phyloP scores from a whole-genome alignment of 2,888 invertebrate species.

The Cantharis flavilabris region DNA sequence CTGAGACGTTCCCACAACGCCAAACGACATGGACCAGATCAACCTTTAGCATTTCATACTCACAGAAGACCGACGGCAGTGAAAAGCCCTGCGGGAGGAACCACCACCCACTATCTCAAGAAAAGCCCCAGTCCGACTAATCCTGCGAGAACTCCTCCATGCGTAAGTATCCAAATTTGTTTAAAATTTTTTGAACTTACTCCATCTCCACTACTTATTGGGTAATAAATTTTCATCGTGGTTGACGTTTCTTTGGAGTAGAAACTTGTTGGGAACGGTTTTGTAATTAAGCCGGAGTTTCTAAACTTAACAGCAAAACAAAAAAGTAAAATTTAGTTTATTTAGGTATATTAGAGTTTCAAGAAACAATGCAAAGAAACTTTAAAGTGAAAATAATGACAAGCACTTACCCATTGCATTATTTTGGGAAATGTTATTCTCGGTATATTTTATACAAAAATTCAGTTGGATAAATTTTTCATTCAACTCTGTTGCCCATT shows the following conservation, averaged over 20 bases:
- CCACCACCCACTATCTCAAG: conserved; percentile 76
- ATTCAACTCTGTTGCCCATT: neutral
- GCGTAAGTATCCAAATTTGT: conserved; percentile 47
- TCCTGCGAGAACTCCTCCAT: conserved; percentile 63
- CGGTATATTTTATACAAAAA: neutral
- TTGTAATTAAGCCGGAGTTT: neutral
- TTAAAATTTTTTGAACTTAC: neutral
- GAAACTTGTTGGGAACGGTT: neutral
- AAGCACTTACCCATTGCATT: neutral
- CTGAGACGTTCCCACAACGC: conserved; percentile 55
- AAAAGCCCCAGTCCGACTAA: conserved; percentile 88
- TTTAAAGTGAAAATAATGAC: neutral
- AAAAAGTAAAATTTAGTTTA: neutral
- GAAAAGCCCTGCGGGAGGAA: conserved; percentile 79
- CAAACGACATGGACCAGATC: conserved; percentile 63
- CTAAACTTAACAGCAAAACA: neutral
- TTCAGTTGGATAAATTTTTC: neutral
- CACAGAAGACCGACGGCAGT: conserved; percentile 80
- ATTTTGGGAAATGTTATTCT: neutral
- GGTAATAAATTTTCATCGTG: neutral
- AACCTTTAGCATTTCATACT: conserved; percentile 68
- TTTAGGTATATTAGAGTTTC: neutral
- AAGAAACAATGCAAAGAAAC: neutral
- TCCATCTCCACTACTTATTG: neutral
- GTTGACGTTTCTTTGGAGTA: neutral